Evolutionary conservation across 2,797 vertebrate species (phyloP).

Genomic region (Psittacula derbiana): DNA sequence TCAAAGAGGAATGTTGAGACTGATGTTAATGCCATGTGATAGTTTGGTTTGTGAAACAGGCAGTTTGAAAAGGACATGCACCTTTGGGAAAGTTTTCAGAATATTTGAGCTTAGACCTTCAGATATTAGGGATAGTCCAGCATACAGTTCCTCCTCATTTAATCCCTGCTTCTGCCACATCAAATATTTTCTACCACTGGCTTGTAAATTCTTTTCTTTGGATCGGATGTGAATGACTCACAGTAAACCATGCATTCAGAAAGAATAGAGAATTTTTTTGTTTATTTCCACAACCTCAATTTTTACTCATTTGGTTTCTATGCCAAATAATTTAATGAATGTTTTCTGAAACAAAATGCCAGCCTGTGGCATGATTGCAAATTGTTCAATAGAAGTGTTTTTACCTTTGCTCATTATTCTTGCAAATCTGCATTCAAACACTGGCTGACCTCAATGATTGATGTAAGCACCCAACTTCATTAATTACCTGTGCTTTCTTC

Average conservation of each 20-base stretch:
- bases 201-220: neutral
- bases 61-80: neutral
- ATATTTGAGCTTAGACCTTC: neutral
- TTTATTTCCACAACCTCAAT: conserved; percentile 3
- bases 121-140: neutral
- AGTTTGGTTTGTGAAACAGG: neutral
- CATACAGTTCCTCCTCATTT: neutral
- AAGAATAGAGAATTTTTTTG: neutral
- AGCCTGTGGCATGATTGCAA: conserved; percentile 10
- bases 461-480: neutral
- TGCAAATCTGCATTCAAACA: neutral
- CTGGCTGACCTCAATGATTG: neutral
- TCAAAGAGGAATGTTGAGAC: neutral
- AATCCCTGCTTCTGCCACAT: neutral
- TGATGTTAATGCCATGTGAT: neutral
- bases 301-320: conserved; percentile 41
- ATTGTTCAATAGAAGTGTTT: neutral
- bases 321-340: conserved; percentile 45
- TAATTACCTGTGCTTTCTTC: neutral
- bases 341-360: conserved; percentile 49
- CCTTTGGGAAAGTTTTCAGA: neutral
- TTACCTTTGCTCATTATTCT: neutral
- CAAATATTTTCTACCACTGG: neutral
- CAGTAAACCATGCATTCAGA: neutral
- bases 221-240: neutral